phyloP scores from a whole-genome alignment of 2,797 vertebrate species.

The Simalia tracyae region DNA sequence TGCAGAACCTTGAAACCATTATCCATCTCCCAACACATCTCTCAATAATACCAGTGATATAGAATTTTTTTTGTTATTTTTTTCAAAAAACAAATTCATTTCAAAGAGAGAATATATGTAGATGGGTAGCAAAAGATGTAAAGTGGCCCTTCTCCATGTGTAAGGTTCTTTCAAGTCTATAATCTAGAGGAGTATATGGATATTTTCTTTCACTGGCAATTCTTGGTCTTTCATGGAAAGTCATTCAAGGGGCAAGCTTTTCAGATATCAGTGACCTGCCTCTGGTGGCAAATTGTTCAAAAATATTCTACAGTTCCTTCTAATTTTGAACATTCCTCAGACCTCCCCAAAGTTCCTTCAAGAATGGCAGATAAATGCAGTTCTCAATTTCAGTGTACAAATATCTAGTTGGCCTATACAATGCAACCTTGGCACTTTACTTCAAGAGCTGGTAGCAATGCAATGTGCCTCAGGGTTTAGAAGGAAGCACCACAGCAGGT shows the following conservation, averaged over 20 bases:
- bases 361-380: too few relatives aligned
- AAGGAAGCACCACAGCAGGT: not conserved
- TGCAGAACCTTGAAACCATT: not conserved
- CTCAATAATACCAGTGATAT: not conserved
- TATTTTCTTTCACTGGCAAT: not conserved
- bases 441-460: not conserved
- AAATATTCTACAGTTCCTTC: not conserved
- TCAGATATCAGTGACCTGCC: not conserved
- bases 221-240: not conserved
- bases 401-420: too few relatives aligned
- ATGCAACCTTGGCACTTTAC: not conserved
- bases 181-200: not conserved
- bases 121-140: not conserved
- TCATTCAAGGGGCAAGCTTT: not conserved
- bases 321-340: too few relatives aligned
- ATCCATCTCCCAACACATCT: not conserved
- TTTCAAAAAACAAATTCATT: not conserved
- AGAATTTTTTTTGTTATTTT: not conserved
- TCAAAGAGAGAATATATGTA: not conserved
- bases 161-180: not conserved
- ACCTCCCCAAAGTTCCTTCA: too few relatives aligned
- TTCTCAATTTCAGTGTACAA: too few relatives aligned
- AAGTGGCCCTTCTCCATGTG: too few relatives aligned
- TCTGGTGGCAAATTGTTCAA: not conserved
- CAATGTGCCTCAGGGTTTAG: not conserved